Evolutionary conservation across 2,113 vertebrate species (phyloP), one percentile per base, ranked within the genome.

Genomic region (Pachyramphus minor): DNA sequence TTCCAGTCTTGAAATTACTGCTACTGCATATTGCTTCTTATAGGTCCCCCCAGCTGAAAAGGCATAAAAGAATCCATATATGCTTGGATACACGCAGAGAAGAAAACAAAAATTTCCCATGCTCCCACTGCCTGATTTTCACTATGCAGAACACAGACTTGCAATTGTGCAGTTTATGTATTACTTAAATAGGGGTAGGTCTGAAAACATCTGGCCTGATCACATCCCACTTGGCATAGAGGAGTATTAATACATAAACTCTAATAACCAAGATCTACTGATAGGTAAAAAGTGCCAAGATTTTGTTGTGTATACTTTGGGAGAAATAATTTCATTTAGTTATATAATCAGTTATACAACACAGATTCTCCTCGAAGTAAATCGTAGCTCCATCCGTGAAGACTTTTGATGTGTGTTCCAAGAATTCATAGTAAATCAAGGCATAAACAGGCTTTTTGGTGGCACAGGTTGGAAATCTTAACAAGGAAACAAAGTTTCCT

Each of bases 231-330:
- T 76, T 85, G 67, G 89, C 63, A 93, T n/a, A 14, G 44, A 72
- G 77, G 20, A 84, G 94, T 88, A 76, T 89, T 84, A 35, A 63
- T 93, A 55, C 75, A 75, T 90, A 53, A 93, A 78, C 52, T 75
- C 52, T 75, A 93, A 87, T 75, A 93, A 84, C 44, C 49, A 78
- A 90, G 91, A 96, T 93, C 44, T 66, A 83, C 72, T 0, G 78
- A 96, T 94, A 96, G 16, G 39, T 33, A 80, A 88, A 95, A 95
- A 96, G 83, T 67, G 59, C 56, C 41, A 71, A 76, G 74, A 85
- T 96, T 91, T 87, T 94, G 77, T 94, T 95, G 78, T 95, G 87
- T 95, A 85, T 89, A 90, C 87, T 94, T 95, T 63, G 59, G 42
- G 89, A 93, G 44, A 74, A 91, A 76, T 80, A 96, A 97, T 96